Conservation (phyloP, 2,113 vertebrate species). For the Echinops telfairi region DNA sequence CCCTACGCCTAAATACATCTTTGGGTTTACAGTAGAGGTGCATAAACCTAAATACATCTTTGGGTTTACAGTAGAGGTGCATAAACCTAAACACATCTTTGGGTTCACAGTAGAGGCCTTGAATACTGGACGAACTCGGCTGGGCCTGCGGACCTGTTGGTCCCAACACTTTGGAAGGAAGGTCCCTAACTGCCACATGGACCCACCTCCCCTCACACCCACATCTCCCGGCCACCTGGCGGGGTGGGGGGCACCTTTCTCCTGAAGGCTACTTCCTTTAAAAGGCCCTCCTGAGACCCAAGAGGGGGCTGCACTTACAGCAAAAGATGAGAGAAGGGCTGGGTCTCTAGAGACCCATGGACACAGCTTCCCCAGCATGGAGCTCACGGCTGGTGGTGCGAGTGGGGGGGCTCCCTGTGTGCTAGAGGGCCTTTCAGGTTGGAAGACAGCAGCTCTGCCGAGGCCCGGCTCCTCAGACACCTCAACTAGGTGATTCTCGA, state of each 20-base stretch:
- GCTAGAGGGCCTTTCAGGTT: no score
- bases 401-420: rapidly evolving
- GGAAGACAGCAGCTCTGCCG: neutral
- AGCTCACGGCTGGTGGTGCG: neutral
- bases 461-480: no score
- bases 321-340: neutral
- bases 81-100: neutral
- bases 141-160: no score
- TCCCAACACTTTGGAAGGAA: no score
- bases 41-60: neutral
- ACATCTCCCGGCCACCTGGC: no score
- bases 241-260: no score
- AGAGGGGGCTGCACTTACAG: neutral
- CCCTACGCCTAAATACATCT: neutral
- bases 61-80: rapidly evolving
- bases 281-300: neutral
- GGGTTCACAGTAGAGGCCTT: neutral
- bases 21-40: neutral
- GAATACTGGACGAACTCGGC: no score
- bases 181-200: no score
- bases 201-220: no score
- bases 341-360: neutral
- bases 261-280: no score
- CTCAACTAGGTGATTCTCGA: no score
- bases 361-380: neutral